phyloP scores from a whole-genome alignment of 2,797 vertebrate species.

The Mormyrus proboscirostris region DNA sequence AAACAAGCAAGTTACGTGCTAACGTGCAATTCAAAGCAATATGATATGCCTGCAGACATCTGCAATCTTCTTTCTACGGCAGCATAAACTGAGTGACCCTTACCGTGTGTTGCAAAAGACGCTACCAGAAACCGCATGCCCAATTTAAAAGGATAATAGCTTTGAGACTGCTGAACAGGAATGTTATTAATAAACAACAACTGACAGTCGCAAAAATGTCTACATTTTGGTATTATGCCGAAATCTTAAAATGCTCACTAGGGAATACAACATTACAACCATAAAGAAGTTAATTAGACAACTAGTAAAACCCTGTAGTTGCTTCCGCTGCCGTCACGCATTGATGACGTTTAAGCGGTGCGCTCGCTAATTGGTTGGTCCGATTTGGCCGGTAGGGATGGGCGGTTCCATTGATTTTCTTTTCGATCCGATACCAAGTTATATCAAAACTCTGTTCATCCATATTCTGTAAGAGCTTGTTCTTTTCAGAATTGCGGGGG shows the following conservation, averaged over 20 bases:
- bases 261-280: background rate
- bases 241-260: background rate
- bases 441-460: background rate
- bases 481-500: background rate
- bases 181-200: background rate
- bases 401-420: background rate
- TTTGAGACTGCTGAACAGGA: background rate
- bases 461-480: background rate
- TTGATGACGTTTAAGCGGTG: constrained; percentile 1
- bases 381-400: background rate
- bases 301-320: background rate
- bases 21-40: background rate
- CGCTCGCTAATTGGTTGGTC: background rate
- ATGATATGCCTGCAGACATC: background rate
- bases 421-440: background rate
- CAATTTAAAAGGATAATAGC: background rate
- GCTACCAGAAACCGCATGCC: background rate
- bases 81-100: background rate
- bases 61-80: background rate
- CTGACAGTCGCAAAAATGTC: background rate
- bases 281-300: background rate
- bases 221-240: background rate
- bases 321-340: background rate
- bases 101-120: background rate
- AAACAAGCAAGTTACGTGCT: background rate